Evolutionary conservation across 1,140 invertebrate genomes (phyloP).

Genomic region (Meloidogyne chitwoodi): DNA sequence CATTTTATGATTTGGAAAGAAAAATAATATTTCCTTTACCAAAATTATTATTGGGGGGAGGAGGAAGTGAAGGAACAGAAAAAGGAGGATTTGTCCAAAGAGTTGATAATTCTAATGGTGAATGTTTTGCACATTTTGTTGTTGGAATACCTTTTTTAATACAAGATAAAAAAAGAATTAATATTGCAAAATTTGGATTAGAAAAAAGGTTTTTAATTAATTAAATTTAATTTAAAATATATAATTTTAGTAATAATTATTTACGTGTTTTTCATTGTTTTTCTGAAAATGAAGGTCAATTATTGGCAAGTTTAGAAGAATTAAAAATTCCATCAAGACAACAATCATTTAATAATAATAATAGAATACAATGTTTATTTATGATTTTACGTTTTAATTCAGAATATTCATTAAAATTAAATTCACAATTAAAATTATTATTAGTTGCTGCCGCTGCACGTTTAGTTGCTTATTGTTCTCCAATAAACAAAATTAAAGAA

Average conservation of each 20-base stretch:
- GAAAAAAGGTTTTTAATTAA: not conserved
- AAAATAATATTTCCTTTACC: not conserved
- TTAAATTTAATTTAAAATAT: no score
- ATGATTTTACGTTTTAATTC: not conserved
- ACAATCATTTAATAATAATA: not conserved
- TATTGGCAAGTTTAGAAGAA: constrained; percentile 10
- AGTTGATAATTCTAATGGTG: constrained; percentile 12
- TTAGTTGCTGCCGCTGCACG: constrained; percentile 15
- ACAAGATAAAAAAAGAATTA: constrained; percentile 3
- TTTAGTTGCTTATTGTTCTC: not conserved
- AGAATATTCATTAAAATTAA: not conserved
- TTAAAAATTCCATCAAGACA: not conserved
- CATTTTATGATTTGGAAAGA: constrained; percentile 25
- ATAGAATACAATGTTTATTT: not conserved
- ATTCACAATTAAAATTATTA: constrained; percentile 10
- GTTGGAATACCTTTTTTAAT: constrained; percentile 11
- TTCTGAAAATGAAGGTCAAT: not conserved
- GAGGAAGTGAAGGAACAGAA: not conserved
- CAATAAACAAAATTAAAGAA: not conserved
- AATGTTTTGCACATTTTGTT: constrained; percentile 12
- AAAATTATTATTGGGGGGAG: not conserved
- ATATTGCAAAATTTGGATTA: constrained; percentile 5
- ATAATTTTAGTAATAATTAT: no score
- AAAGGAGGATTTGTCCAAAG: not conserved
- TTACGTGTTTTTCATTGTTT: not conserved